These are phyloP conservation scores for Syncerus caffer DNA, from an alignment of 2,797 vertebrate species.

Conservation along the genomic window DNA sequence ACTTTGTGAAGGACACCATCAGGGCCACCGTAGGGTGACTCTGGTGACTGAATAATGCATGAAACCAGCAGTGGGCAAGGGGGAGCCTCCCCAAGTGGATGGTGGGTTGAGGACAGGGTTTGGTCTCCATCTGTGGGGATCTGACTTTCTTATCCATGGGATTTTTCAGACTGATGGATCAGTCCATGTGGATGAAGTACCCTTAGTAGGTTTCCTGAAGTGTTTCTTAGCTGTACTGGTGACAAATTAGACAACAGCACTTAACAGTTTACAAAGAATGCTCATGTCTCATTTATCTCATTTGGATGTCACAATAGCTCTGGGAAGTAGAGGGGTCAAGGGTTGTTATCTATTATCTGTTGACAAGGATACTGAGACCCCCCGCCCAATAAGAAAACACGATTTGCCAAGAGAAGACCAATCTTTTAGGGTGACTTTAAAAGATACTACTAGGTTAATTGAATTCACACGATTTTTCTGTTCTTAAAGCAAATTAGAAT, in stretches of 20 bases:
- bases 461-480: neutral
- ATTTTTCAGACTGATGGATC: slow-evolving; percentile 47
- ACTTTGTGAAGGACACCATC: slow-evolving; percentile 68
- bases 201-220: slow-evolving; percentile 19
- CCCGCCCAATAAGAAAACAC: neutral
- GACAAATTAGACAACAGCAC: neutral
- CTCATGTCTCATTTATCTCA: neutral
- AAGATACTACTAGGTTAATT: neutral
- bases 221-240: neutral
- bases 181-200: slow-evolving; percentile 17
- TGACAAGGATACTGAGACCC: neutral
- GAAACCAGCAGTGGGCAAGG: slow-evolving; percentile 61
- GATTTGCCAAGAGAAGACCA: neutral
- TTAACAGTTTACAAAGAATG: neutral
- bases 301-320: neutral
- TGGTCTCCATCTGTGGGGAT: slow-evolving; percentile 58
- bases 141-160: neutral
- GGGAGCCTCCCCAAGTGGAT: slow-evolving; percentile 29
- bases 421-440: neutral
- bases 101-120: slow-evolving; percentile 53
- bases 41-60: slow-evolving; percentile 74
- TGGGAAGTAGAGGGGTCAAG: neutral
- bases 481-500: neutral
- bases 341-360: neutral
- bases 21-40: slow-evolving; percentile 53